Conservation (phyloP, 2,113 vertebrate species). For the Gymnogyps californianus region DNA sequence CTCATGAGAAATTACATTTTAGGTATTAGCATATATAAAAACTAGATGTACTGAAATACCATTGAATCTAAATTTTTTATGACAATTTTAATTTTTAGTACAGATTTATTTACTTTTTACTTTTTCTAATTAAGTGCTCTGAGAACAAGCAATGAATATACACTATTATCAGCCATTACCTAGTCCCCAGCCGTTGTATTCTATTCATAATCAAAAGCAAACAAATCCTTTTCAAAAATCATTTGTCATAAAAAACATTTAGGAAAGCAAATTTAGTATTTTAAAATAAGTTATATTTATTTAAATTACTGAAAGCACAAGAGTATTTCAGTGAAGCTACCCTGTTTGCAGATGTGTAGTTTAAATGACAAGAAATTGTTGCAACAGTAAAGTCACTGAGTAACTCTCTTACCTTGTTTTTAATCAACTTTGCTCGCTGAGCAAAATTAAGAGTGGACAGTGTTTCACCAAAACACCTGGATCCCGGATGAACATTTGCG, state of each 20-base stretch:
- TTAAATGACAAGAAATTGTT: not conserved
- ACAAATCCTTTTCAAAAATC: not conserved
- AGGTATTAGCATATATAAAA: not conserved
- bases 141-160: not conserved
- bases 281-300: not conserved
- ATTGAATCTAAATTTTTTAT: not conserved
- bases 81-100: not conserved
- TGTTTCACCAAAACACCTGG: slow-evolving; percentile 93
- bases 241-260: not conserved
- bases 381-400: not conserved
- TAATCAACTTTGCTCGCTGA: slow-evolving; percentile 95
- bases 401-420: slow-evolving; percentile 87
- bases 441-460: slow-evolving; percentile 95
- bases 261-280: not conserved
- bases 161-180: not conserved
- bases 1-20: not conserved
- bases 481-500: slow-evolving; percentile 95
- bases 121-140: not conserved
- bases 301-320: not conserved
- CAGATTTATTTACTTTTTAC: not conserved
- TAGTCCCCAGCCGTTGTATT: not conserved
- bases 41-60: not conserved
- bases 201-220: not conserved
- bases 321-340: not conserved
- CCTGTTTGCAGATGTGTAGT: not conserved